phyloP scores from a whole-genome alignment of 2,888 invertebrate genomes.

The Elegia similella region DNA sequence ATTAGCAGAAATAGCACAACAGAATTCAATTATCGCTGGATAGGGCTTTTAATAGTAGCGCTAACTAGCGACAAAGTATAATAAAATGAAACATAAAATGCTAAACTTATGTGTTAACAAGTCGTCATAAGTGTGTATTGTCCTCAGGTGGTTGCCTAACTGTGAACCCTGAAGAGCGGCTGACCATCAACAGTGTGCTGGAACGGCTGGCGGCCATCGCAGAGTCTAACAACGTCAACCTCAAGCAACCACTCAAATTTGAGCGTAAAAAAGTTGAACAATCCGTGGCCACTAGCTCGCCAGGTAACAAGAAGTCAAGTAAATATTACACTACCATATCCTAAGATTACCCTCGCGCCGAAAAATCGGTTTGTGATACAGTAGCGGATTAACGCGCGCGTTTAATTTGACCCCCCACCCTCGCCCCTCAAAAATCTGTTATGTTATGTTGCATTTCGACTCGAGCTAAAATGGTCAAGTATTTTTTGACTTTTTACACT shows the following conservation, averaged over 20 bases:
- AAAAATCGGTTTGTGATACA: constrained; percentile 49
- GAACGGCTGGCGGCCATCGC: constrained; percentile 94
- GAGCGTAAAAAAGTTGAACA: constrained; percentile 84
- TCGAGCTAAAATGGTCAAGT: constrained; percentile 82
- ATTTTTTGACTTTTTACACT: constrained; percentile 83
- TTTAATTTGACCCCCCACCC: neutral
- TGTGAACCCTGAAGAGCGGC: constrained; percentile 91
- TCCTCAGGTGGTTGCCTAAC: constrained; percentile 88
- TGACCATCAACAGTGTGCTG: constrained; percentile 89
- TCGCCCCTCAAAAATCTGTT: constrained; percentile 43
- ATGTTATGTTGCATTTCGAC: constrained; percentile 71
- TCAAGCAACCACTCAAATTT: constrained; percentile 89
- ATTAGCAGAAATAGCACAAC: too few species aligned
- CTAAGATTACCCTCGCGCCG: constrained; percentile 57
- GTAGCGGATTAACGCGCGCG: constrained; percentile 14
- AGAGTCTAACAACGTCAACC: constrained; percentile 90
- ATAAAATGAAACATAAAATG: too few species aligned
- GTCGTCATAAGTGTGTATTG: constrained; percentile 28
- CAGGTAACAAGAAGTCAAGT: constrained; percentile 83
- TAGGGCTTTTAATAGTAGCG: too few species aligned
- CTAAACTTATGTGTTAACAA: constrained; percentile 12
- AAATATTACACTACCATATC: constrained; percentile 83
- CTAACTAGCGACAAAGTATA: too few species aligned
- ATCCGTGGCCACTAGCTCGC: constrained; percentile 83
- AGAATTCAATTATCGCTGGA: too few species aligned